phyloP scores from a whole-genome alignment of 2,888 invertebrate genomes.

The Sicus ferrugineus region DNA sequence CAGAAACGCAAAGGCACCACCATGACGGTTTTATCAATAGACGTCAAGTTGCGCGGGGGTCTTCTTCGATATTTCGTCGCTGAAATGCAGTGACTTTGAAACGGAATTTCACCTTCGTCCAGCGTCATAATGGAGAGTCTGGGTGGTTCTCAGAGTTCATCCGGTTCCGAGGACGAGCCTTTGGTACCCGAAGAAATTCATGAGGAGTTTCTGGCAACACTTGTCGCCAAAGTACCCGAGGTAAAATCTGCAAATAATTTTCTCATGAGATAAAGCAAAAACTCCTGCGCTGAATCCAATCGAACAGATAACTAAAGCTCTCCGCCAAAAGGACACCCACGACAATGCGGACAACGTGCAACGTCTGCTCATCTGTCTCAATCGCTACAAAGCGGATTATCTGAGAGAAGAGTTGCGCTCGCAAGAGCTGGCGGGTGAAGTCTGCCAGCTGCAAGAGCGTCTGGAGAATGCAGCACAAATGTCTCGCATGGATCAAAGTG shows the following conservation, averaged over 20 bases:
- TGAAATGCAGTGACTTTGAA: too few species aligned
- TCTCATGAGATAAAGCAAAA: not conserved
- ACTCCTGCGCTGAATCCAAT: too few species aligned
- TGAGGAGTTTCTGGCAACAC: conserved; percentile 58
- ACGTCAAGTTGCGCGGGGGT: too few species aligned
- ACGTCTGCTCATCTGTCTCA: conserved; percentile 57
- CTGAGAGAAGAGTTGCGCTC: conserved; percentile 50
- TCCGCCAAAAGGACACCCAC: conserved; percentile 59
- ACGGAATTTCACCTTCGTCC: not conserved
- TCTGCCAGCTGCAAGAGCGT: conserved; percentile 47
- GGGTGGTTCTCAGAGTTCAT: conserved; percentile 55
- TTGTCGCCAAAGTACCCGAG: conserved; percentile 56
- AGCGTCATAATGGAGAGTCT: conserved; percentile 37
- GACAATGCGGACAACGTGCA: conserved; percentile 62
- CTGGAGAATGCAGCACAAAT: conserved; percentile 52
- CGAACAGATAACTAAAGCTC: conserved; percentile 54
- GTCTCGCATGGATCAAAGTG: conserved; percentile 58
- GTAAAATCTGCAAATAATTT: conserved; percentile 40
- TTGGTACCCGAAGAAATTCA: conserved; percentile 62
- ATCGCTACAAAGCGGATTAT: conserved; percentile 55
- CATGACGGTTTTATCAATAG: conserved; percentile 21
- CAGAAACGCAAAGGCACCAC: not conserved
- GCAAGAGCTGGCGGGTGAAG: conserved; percentile 53
- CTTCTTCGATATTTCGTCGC: too few species aligned
- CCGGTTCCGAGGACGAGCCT: conserved; percentile 63